Percentiles rank a stretch among this genome's conserved stretches.
Evolutionary conservation across 2,888 invertebrate species (phyloP).

Genomic region (Hedychridium roseum): DNA sequence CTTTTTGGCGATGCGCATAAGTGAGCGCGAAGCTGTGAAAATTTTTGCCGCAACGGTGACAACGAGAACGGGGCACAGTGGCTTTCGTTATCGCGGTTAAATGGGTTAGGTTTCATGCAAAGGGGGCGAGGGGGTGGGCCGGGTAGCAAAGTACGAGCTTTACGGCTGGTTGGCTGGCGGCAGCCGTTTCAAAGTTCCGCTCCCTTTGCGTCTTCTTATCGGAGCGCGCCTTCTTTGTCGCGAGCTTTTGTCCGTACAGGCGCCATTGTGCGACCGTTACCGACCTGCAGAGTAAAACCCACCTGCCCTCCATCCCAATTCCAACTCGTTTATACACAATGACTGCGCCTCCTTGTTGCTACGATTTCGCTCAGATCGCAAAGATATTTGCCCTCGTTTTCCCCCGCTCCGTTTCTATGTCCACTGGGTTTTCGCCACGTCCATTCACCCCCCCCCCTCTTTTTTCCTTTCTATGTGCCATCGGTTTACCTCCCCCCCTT

Average conservation of each 20-base stretch:
- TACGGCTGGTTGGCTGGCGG: conserved; percentile 2
- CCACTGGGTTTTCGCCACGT: too few relatives aligned
- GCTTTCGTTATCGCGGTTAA: conserved; percentile 39
- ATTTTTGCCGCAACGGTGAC: neutral
- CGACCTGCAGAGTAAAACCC: conserved; percentile 23
- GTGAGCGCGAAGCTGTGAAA: too few relatives aligned
- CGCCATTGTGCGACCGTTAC: conserved; percentile 31
- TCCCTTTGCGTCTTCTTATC: conserved; percentile 30
- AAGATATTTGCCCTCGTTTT: neutral
- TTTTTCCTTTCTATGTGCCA: too few relatives aligned
- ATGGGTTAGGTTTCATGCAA: conserved; percentile 36
- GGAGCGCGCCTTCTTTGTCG: conserved; percentile 35
- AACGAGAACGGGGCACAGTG: conserved; percentile 3
- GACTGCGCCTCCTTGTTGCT: neutral
- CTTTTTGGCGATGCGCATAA: too few relatives aligned
- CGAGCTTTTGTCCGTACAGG: conserved; percentile 32
- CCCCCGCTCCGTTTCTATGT: neutral
- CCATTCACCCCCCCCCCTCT: too few relatives aligned
- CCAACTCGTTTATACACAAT: neutral
- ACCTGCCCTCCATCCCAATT: conserved; percentile 15
- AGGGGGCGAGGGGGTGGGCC: neutral
- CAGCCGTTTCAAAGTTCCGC: conserved; percentile 25
- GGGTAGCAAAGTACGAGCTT: neutral
- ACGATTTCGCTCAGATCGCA: conserved; percentile 19
- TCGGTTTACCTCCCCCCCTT: too few relatives aligned